These are phyloP conservation scores for Pelecanoides urinatrix DNA, from an alignment of 2,113 vertebrate species.

Conservation along the genomic window DNA sequence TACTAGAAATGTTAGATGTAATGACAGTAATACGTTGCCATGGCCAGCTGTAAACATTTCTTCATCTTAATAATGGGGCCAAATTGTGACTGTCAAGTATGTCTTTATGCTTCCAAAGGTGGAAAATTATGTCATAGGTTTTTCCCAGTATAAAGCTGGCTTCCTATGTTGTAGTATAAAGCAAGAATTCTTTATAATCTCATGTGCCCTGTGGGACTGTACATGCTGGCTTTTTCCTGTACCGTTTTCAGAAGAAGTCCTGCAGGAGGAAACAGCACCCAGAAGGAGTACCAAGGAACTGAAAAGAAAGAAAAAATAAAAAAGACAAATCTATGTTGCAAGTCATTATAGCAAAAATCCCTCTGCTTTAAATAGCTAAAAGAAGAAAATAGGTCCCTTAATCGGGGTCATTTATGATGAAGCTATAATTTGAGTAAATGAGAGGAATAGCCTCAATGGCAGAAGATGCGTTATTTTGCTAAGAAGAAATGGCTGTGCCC, in stretches of 20 bases:
- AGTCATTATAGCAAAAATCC: background rate
- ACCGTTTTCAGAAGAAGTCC: background rate
- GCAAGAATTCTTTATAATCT: background rate
- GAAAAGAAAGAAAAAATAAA: background rate
- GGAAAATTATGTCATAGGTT: background rate
- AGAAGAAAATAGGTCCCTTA: background rate
- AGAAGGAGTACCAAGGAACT: background rate
- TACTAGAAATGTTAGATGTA: background rate
- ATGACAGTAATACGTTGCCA: background rate
- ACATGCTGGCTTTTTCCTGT: background rate
- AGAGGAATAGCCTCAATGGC: background rate
- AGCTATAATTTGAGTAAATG: background rate
- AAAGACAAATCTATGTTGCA: background rate
- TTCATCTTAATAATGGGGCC: background rate
- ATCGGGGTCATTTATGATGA: background rate
- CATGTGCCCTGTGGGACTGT: background rate
- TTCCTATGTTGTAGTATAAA: background rate
- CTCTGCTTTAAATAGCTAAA: background rate
- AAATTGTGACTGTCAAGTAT: background rate
- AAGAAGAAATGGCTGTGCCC: background rate
- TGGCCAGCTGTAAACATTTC: background rate
- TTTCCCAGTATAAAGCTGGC: background rate
- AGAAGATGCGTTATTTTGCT: background rate
- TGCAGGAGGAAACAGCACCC: background rate
- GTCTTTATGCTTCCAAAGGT: background rate